A percentile compares a stretch with the other conserved stretches of the same genome.
These are phyloP conservation scores for Amiota minor DNA, from an alignment of 2,888 invertebrate genomes.

Conservation along the genomic window DNA sequence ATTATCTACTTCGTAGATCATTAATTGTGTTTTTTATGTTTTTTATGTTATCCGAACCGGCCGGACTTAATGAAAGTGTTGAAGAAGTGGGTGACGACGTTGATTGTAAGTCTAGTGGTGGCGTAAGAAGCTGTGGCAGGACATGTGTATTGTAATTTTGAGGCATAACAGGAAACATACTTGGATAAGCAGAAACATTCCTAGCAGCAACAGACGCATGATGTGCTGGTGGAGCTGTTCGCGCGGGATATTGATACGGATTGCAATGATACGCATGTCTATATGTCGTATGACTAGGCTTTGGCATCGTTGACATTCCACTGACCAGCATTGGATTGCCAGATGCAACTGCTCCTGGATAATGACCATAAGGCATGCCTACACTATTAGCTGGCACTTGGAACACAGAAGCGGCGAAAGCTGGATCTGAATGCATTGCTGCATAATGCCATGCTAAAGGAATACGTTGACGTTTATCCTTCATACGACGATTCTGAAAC, in stretches of 20 bases:
- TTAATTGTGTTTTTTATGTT: too few species aligned
- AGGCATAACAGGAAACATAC: slow-evolving; percentile 64
- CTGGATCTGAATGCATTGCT: slow-evolving; percentile 94
- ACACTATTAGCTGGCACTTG: slow-evolving; percentile 89
- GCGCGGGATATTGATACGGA: slow-evolving; percentile 75
- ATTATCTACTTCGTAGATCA: too few species aligned
- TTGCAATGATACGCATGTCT: slow-evolving; percentile 72
- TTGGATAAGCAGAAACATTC: slow-evolving; percentile 51
- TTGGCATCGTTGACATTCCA: slow-evolving; percentile 75
- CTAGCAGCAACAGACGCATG: slow-evolving; percentile 69
- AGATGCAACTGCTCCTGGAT: slow-evolving; percentile 69
- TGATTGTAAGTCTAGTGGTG: slow-evolving; percentile 72
- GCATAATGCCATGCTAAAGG: slow-evolving; percentile 97
- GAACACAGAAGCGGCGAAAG: slow-evolving; percentile 91
- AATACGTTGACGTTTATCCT: slow-evolving; percentile 96
- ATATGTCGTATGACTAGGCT: slow-evolving; percentile 72
- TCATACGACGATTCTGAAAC: slow-evolving; percentile 80
- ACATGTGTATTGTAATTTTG: slow-evolving; percentile 55
- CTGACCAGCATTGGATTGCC: slow-evolving; percentile 74
- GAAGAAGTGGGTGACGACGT: slow-evolving; percentile 72
- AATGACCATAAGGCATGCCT: slow-evolving; percentile 78
- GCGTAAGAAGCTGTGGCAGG: slow-evolving; percentile 71
- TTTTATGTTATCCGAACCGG: slow-evolving; percentile 72
- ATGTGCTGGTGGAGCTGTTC: slow-evolving; percentile 68
- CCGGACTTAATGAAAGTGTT: slow-evolving; percentile 72